Percentiles rank a stretch among this genome's conserved stretches.
phyloP scores from a whole-genome alignment of 2,888 invertebrate genomes.

The Synanthedon myopaeformis region DNA sequence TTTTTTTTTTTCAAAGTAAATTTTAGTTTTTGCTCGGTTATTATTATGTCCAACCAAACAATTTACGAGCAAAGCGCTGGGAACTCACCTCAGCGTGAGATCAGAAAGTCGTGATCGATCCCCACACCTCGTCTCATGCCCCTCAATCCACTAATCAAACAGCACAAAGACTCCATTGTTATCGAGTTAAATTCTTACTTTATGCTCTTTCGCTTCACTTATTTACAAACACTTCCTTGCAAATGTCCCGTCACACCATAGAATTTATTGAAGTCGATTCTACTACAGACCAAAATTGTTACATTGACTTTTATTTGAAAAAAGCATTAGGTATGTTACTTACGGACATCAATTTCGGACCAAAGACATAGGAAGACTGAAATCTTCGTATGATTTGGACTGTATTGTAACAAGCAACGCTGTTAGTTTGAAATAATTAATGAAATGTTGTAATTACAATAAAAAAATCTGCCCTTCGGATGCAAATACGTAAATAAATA shows the following conservation, averaged over 20 bases:
- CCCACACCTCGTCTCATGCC: constrained; percentile 41
- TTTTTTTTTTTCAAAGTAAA: background rate
- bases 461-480: too few species aligned
- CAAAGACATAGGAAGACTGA: too few species aligned
- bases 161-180: constrained; percentile 55
- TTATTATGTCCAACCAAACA: constrained; percentile 25
- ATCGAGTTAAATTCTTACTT: constrained; percentile 25
- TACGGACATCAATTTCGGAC: too few species aligned
- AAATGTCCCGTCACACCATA: background rate
- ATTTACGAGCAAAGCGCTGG: constrained; percentile 40
- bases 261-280: background rate
- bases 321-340: too few species aligned
- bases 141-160: constrained; percentile 50
- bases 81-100: constrained; percentile 44
- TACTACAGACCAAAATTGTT: background rate
- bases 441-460: too few species aligned
- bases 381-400: too few species aligned
- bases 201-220: constrained; percentile 31
- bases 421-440: too few species aligned
- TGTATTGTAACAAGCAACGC: too few species aligned
- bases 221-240: constrained; percentile 26
- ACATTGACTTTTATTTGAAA: too few species aligned
- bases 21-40: constrained; percentile 12
- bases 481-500: too few species aligned
- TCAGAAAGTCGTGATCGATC: constrained; percentile 51